Evolutionary conservation across 2,797 vertebrate genomes (phyloP).

Genomic region (Dermochelys coriacea): DNA sequence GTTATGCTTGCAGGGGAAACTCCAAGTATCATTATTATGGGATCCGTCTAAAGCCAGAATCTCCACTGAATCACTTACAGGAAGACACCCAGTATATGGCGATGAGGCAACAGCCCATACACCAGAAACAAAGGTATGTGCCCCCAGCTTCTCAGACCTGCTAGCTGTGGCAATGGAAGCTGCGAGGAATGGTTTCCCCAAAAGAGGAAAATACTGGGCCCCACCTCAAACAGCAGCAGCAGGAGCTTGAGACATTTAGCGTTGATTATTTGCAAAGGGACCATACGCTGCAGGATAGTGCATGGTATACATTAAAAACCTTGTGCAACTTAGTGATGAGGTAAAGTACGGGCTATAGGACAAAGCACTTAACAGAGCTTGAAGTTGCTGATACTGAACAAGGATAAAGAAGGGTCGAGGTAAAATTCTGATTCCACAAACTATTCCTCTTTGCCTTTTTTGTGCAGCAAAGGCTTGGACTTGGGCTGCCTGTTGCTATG

Average conservation of each 20-base stretch:
- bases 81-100: conserved; percentile 98
- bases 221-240: fast-evolving
- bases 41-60: conserved; percentile 98
- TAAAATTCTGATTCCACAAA: fast-evolving
- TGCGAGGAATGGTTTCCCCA: not conserved
- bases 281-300: not conserved
- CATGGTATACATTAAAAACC: not conserved
- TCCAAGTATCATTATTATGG: conserved; percentile 99
- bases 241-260: fast-evolving
- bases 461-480: not conserved
- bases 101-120: conserved; percentile 96
- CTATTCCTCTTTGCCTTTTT: not conserved
- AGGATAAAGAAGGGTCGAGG: not conserved
- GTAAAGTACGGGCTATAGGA: not conserved
- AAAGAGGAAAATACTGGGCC: not conserved
- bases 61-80: conserved; percentile 94
- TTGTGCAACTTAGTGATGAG: not conserved
- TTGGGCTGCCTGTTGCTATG: not conserved
- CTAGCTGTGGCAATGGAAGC: fast-evolving
- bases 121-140: conserved; percentile 96
- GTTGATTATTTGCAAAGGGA: too few relatives aligned
- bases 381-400: not conserved
- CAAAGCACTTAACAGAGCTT: not conserved
- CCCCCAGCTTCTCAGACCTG: not conserved
- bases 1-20: conserved; percentile 87